Base-by-base conservation (phyloP, 2,113 vertebrate species). In the Psilopogon haemacephalus region DNA sequence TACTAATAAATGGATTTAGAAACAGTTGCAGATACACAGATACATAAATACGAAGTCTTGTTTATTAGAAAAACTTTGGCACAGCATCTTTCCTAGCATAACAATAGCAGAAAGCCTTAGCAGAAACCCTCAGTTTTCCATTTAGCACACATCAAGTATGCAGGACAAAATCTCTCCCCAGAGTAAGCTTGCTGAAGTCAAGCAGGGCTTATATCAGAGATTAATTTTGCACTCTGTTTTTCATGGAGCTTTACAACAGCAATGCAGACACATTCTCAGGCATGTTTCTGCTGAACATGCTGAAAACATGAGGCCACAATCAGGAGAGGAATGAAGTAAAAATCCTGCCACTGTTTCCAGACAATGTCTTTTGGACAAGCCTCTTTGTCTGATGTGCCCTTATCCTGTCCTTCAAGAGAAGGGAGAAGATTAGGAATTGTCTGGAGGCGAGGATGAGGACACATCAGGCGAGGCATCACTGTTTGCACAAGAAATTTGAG, bases 111-210 rank as follows among this genome's bases (percentile, higher is more conserved):
- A 92, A 67, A 76, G 20, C 37, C 73, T 90, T 90, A 88, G 68
- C 58, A 89, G 89, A 69, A 96, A 87, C 50, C n/a, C 77, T 87
- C 60, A 56, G 42, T 92, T 96, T 88, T 88, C 86, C 63, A 90
- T 87, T 92, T 91, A 87, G 81, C 63, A 64, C 71, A 73, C 77
- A 60, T 76, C 64, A 87, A 82, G 55, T 56, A 86, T 70, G 80
- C 16, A 42, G 86, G 84, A 79, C 78, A 59, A 84, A 87, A 90
- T 70, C 40, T 94, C 68, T 63, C 89, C 81, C 92, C 8, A 26
- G 67, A 85, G 71, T 55, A 90, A 89, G 84, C 55, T 85, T 89
- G 84, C 71, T 89, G 71, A 92, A 91, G 84, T 96, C 87, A 86
- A 89, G 80, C n/a, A 91, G 78, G 24, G 38, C 79, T 94, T 85